Percentiles rank a stretch among this genome's conserved stretches.
Conservation (phyloP, 2,113 vertebrate genomes). For the Lethenteron camtschaticum region DNA sequence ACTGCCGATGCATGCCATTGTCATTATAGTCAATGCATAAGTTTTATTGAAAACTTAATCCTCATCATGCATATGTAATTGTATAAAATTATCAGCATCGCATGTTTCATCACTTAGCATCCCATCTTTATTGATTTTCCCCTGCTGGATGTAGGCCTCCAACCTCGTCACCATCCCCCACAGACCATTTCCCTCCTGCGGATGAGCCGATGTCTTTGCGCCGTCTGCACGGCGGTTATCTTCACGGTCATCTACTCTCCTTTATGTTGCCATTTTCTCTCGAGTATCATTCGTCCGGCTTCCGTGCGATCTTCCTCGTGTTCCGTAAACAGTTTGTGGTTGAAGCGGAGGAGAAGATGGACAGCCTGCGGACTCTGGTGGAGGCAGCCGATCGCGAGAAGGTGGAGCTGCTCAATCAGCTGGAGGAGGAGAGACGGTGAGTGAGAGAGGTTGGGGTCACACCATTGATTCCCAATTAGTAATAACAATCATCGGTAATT, state of each 20-base stretch:
- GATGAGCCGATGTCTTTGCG: no score
- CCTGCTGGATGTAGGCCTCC: background rate
- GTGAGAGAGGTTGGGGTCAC: background rate
- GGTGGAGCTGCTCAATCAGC: constrained; percentile 75
- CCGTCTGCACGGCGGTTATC: no score
- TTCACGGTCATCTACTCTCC: no score
- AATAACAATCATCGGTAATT: no score
- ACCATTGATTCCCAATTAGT: no score
- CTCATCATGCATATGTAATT: background rate
- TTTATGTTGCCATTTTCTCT: no score
- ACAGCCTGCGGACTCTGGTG: constrained; percentile 70
- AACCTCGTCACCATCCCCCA: background rate
- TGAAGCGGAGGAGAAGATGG: constrained; percentile 89
- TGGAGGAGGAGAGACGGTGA: constrained; percentile 90
- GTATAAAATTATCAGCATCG: background rate
- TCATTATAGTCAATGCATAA: background rate
- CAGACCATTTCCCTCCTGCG: no score
- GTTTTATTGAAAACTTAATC: background rate
- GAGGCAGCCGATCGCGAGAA: constrained; percentile 87
- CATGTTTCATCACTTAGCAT: background rate
- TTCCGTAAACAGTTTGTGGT: constrained; percentile 25
- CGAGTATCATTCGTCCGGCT: no score
- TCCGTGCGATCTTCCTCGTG: no score
- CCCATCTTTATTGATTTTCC: background rate
- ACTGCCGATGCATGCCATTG: background rate